A percentile compares a stretch with the other conserved stretches of the same genome.
phyloP scores from a whole-genome alignment of 2,797 vertebrate species.

The Miichthys miiuy region DNA sequence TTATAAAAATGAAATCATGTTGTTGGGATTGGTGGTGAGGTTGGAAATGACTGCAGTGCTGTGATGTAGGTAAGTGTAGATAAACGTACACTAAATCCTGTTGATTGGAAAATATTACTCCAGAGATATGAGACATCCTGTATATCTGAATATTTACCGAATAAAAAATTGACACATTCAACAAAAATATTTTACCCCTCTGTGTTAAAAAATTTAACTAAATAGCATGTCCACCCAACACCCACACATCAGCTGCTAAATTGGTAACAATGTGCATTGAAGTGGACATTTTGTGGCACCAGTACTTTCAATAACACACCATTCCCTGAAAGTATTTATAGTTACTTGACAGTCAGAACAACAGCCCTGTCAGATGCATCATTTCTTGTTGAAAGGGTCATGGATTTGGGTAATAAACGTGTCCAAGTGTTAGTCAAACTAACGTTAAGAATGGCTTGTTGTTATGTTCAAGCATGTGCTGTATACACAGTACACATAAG shows the following conservation, averaged over 20 bases:
- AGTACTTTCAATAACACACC: neutral
- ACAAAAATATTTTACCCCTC: neutral
- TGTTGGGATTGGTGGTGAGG: slow-evolving; percentile 8
- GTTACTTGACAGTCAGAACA: neutral
- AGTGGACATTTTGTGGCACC: slow-evolving; percentile 2
- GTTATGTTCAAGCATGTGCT: neutral
- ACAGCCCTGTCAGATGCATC: slow-evolving; percentile 1
- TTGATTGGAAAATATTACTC: slow-evolving; percentile 23
- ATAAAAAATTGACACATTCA: neutral
- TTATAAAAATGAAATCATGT: slow-evolving; percentile 5
- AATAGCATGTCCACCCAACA: neutral
- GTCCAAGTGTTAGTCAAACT: slow-evolving; percentile 21
- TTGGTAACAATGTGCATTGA: neutral
- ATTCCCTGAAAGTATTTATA: slow-evolving; percentile 16
- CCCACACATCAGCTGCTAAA: slow-evolving; percentile 10
- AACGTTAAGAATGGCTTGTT: slow-evolving; percentile 14
- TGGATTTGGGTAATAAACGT: neutral
- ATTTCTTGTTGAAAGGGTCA: slow-evolving; percentile 9
- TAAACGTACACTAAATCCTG: slow-evolving; percentile 14
- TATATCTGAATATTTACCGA: neutral
- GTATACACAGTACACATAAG: neutral
- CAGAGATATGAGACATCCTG: neutral
- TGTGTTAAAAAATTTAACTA: neutral
- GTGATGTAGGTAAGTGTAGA: slow-evolving; percentile 11
- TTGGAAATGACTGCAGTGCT: slow-evolving; percentile 14